Base-by-base conservation (phyloP, 2,888 invertebrate species). In the Autographa pulchrina region DNA sequence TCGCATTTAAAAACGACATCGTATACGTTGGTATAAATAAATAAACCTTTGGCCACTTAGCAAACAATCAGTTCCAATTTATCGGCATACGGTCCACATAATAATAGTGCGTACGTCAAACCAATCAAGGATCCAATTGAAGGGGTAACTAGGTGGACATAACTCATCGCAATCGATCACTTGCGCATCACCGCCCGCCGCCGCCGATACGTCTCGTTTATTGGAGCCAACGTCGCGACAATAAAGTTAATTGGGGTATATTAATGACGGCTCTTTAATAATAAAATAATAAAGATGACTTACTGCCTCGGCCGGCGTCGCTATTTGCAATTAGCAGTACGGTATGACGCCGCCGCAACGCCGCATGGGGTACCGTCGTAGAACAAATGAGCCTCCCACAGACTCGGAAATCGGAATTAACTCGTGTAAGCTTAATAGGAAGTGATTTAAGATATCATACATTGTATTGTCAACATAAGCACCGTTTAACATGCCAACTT, bases 91-190 rank as follows among this genome's bases (percentile, higher is more conserved):
- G 84, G 90, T 88, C 88, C 88, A 88, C 87, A 91, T 91, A 91
- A 92, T 92, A 93, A 92, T 92, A 90, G 91, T 89, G 91, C 90
- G 92, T 89, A 93, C 92, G 93, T 95, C 94, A 91, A 93, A 92
- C 92, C 95, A 95, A 95, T 96, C 94, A 94, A 91, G 92, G 90
- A 91, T 88, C 91, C 95, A 95, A 95, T 96, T 95, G 95, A 93
- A 93, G 92, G 94, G 94, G 93, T 94, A 94, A 95, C 94, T 93
- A 93, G 92, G 92, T 93, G 93, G 93, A 93, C 93, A 91, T 92
- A 93, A 92, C 90, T 92, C 91, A 91, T 89, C 88, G 90, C 91
- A 88, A 94, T 94, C 94, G 93, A 95, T 95, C 94, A 94, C 89
- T 91, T 88, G 89, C 90, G 88, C 89, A 87, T 90, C 90, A 89